Percentiles rank a stretch among this genome's conserved stretches.
phyloP scores from a whole-genome alignment of 2,113 vertebrate species.

The Cryptotis parvus region DNA sequence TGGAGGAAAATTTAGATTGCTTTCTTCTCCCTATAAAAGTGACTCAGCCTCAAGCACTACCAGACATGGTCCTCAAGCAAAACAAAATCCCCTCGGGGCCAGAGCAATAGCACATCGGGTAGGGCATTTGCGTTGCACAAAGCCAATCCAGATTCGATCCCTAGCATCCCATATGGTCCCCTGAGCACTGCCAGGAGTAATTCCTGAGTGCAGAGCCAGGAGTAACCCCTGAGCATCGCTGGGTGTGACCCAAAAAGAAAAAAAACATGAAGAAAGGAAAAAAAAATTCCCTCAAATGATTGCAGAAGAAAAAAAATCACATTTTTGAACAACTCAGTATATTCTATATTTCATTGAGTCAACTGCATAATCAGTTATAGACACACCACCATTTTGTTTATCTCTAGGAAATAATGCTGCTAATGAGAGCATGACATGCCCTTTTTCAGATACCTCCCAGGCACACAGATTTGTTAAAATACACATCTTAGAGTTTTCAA shows the following conservation, averaged over 20 bases:
- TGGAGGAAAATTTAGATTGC: neutral
- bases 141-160: too few species aligned
- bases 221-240: too few species aligned
- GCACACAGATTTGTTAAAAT: neutral
- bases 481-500: neutral
- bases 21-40: slow-evolving; percentile 16
- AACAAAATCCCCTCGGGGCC: too few species aligned
- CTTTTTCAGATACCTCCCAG: neutral
- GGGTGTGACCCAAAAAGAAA: too few species aligned
- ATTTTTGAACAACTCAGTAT: slow-evolving; percentile 46
- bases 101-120: too few species aligned
- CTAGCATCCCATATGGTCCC: too few species aligned
- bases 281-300: neutral
- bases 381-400: slow-evolving; percentile 23
- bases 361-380: slow-evolving; percentile 13
- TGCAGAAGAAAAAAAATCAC: slow-evolving; percentile 24
- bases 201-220: too few species aligned
- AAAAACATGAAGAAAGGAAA: too few species aligned
- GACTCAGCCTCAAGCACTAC: too few species aligned
- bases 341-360: slow-evolving; percentile 15
- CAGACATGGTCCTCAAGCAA: too few species aligned
- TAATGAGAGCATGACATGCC: slow-evolving; percentile 19
- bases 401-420: slow-evolving; percentile 34
- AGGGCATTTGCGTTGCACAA: too few species aligned
- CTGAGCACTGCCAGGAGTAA: too few species aligned